Evolutionary conservation across 1,140 invertebrate genomes (phyloP).

Genomic region (Piezodorus guildinii): DNA sequence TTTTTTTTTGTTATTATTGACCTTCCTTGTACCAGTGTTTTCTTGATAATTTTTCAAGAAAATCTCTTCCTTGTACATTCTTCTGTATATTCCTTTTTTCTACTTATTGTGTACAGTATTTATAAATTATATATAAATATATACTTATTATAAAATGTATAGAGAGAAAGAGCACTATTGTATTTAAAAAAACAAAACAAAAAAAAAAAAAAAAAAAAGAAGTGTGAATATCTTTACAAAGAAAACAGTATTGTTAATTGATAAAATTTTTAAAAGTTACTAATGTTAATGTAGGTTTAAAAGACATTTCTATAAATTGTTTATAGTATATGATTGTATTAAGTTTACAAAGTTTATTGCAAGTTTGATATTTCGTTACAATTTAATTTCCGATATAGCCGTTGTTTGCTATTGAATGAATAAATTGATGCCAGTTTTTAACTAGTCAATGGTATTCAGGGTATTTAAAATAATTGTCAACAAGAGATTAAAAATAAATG

Average conservation of each 20-base stretch:
- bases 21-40: not conserved
- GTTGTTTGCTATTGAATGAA: not conserved
- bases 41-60: constrained; percentile 10
- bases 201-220: too few relatives aligned
- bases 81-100: constrained; percentile 22
- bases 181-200: constrained; percentile 11
- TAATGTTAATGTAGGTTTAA: constrained; percentile 13
- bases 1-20: constrained; percentile 16
- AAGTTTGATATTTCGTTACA: constrained; percentile 10
- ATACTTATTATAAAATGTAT: constrained; percentile 20
- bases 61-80: constrained; percentile 18
- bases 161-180: constrained; percentile 19
- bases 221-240: constrained; percentile 17
- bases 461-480: constrained; percentile 6
- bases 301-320: constrained; percentile 16
- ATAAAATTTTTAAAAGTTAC: constrained; percentile 15
- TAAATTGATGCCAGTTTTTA: constrained; percentile 8
- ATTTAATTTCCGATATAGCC: not conserved
- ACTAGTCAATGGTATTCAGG: constrained; percentile 13
- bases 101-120: constrained; percentile 17
- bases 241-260: constrained; percentile 14
- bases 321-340: constrained; percentile 13
- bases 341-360: constrained; percentile 17
- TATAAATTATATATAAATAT: constrained; percentile 16
- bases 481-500: not conserved